Percentiles rank a stretch among this genome's conserved stretches.
phyloP scores from a whole-genome alignment of 2,797 vertebrate genomes.

The Enteromius treurensis region DNA sequence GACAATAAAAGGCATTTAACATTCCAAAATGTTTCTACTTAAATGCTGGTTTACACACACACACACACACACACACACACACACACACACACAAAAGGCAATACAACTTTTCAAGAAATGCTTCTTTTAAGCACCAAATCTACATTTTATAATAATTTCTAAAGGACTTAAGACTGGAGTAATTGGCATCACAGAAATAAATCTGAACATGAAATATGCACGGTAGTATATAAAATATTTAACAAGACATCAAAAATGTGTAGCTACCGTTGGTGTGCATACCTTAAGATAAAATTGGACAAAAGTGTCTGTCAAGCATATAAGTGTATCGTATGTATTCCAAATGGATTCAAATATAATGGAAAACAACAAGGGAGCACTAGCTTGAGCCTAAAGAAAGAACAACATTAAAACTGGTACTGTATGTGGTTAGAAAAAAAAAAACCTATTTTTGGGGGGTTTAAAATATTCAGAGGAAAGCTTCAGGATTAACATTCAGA shows the following conservation, averaged over 20 bases:
- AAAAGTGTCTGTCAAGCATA: neutral
- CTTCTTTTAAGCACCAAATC: neutral
- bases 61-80: neutral
- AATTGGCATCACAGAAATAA: neutral
- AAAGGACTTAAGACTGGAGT: neutral
- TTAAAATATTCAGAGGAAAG: slow-evolving; percentile 8
- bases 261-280: neutral
- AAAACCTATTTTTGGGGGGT: neutral
- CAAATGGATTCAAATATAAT: neutral
- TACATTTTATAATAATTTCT: neutral
- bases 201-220: neutral
- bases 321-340: neutral
- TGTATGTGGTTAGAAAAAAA: neutral
- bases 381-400: neutral
- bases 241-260: neutral
- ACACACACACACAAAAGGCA: neutral
- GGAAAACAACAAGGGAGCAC: neutral
- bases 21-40: neutral
- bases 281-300: neutral
- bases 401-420: neutral
- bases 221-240: neutral
- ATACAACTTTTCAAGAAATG: neutral
- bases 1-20: neutral
- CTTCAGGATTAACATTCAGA: slow-evolving; percentile 8
- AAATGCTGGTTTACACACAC: neutral